A percentile compares a stretch with the other conserved stretches of the same genome.
These are phyloP conservation scores for Sebastes alutus DNA, from an alignment of 2,797 vertebrate genomes.

Conservation along the genomic window DNA sequence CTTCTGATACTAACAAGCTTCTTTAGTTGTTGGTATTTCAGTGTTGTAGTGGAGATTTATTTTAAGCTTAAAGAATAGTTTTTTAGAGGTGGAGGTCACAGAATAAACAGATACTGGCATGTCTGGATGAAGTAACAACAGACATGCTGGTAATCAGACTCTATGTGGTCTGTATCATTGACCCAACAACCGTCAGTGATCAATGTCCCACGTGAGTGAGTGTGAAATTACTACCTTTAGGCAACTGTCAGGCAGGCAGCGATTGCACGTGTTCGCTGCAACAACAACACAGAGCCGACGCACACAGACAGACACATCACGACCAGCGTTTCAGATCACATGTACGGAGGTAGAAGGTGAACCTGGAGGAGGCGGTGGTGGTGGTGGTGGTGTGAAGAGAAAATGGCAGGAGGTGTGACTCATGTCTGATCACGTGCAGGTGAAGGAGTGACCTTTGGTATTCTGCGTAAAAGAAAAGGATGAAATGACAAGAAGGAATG, in stretches of 20 bases:
- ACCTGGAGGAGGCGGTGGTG: not conserved
- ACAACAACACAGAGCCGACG: constrained; percentile 11
- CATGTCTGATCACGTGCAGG: not conserved
- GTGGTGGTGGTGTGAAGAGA: not conserved
- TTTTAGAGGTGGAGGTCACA: not conserved
- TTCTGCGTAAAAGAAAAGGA: not conserved
- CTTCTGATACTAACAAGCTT: not conserved
- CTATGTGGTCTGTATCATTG: constrained; percentile 39
- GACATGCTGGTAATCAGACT: constrained; percentile 5
- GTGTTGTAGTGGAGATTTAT: not conserved
- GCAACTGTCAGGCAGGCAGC: constrained; percentile 31
- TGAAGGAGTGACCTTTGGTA: not conserved
- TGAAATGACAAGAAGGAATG: not conserved
- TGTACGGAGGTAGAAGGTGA: not conserved
- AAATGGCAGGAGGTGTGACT: not conserved
- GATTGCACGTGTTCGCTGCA: constrained; percentile 47
- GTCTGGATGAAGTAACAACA: constrained; percentile 26
- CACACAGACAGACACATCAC: not conserved
- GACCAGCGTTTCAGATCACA: not conserved
- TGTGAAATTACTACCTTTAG: constrained; percentile 58
- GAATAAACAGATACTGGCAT: constrained; percentile 19
- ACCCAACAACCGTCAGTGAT: constrained; percentile 46
- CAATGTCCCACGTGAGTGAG: constrained; percentile 65
- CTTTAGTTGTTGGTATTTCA: not conserved
- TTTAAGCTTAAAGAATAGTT: not conserved